phyloP scores from a whole-genome alignment of 2,797 vertebrate genomes.

The Phrynocephalus guinanensis region DNA sequence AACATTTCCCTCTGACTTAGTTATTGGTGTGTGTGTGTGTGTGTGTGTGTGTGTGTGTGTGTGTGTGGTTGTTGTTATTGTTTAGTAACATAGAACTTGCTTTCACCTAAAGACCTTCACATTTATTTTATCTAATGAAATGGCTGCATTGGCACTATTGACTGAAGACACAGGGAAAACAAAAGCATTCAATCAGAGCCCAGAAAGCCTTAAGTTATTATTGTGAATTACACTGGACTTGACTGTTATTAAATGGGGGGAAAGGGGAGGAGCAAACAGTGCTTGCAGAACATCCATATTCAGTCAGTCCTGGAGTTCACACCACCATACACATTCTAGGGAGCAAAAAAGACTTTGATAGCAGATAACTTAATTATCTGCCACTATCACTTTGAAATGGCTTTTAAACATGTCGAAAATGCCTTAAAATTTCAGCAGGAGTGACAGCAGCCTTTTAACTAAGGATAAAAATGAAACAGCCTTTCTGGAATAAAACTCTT shows the following conservation, averaged over 20 bases:
- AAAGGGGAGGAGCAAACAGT: conserved; percentile 46
- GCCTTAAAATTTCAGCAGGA: conserved; percentile 77
- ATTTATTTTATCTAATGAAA: conserved; percentile 55
- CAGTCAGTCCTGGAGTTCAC: conserved; percentile 61
- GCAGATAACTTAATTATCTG: conserved; percentile 84
- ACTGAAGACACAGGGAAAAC: conserved; percentile 68
- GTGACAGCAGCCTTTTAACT: conserved; percentile 79
- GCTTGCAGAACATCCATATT: conserved; percentile 57
- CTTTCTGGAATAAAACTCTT: conserved; percentile 77
- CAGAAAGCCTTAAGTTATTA: conserved; percentile 70
- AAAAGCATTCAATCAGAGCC: conserved; percentile 71
- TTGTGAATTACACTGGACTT: conserved; percentile 69
- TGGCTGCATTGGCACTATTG: conserved; percentile 48
- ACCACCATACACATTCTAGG: conserved; percentile 60
- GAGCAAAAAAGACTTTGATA: conserved; percentile 61
- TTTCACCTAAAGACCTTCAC: neutral
- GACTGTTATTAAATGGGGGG: conserved; percentile 54
- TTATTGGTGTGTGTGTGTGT: conserved; percentile 50
- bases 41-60: conserved; percentile 40
- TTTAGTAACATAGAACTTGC: conserved; percentile 45
- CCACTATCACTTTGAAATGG: conserved; percentile 78
- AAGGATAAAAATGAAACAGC: conserved; percentile 78
- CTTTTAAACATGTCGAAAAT: conserved; percentile 79
- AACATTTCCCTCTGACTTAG: too few species aligned
- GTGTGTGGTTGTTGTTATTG: conserved; percentile 48